Conservation (phyloP, 2,888 invertebrate genomes). For the Physocephala rufipes region DNA sequence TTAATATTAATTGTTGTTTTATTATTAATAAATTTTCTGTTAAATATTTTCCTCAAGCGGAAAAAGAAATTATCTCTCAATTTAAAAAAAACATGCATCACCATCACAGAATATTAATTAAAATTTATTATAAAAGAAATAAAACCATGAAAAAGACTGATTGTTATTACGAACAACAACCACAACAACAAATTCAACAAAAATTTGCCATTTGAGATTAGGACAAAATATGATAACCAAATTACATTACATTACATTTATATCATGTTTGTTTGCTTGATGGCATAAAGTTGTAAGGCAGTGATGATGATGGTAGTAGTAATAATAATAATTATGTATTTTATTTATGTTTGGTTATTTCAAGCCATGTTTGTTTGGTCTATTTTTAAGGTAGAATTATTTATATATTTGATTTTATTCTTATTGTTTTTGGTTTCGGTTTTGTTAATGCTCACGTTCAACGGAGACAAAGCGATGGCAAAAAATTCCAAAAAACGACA, state of each 20-base stretch:
- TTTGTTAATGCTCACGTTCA: not conserved
- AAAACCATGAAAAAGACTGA: slow-evolving; percentile 31
- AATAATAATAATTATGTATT: no score
- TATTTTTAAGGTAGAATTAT: no score
- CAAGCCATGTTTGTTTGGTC: not conserved
- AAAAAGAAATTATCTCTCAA: not conserved
- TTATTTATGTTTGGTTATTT: not conserved
- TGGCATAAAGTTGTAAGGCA: no score
- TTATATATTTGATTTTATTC: not conserved
- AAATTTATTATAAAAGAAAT: slow-evolving; percentile 8
- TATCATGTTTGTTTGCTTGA: no score
- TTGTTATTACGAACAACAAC: slow-evolving; percentile 23
- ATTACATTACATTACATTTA: not conserved
- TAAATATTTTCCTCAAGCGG: not conserved
- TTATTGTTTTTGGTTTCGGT: not conserved
- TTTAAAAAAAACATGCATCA: not conserved
- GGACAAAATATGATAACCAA: not conserved
- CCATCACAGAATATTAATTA: not conserved
- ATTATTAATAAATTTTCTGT: not conserved
- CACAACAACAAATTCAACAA: not conserved
- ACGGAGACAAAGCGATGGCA: not conserved
- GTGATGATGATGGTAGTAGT: no score
- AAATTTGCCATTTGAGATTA: not conserved
- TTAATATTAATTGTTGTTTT: not conserved
- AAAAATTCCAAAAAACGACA: not conserved